Percentiles rank a stretch among this genome's conserved stretches.
phyloP scores from a whole-genome alignment of 35 echinoderm and acorn worm genomes.

The Heliocidaris erythrogramma region DNA sequence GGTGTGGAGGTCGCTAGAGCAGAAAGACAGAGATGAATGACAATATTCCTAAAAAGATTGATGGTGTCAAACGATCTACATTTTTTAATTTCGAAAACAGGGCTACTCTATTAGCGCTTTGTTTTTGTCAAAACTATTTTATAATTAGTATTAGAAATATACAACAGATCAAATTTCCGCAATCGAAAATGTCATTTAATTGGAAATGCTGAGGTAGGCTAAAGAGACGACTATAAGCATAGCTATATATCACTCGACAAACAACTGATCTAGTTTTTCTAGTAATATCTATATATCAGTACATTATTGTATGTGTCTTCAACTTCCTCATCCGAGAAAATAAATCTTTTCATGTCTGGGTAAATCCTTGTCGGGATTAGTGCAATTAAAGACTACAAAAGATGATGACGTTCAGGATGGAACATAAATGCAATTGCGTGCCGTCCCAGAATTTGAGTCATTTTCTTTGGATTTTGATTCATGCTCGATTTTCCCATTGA shows the following conservation, averaged over 20 bases:
- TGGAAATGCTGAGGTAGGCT: neutral
- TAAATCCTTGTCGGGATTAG: neutral
- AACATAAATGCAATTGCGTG: neutral
- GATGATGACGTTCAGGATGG: neutral
- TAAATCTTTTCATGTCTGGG: neutral
- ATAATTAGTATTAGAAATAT: neutral
- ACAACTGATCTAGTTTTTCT: neutral
- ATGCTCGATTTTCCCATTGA: neutral
- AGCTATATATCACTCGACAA: neutral
- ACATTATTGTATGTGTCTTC: neutral
- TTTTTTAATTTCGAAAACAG: neutral
- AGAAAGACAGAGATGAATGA: neutral
- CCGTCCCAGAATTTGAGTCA: neutral
- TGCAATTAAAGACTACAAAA: conserved; percentile 4
- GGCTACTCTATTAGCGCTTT: neutral
- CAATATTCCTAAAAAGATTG: neutral
- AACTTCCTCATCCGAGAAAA: neutral
- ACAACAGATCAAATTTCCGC: neutral
- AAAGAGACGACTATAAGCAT: neutral
- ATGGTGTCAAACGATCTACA: neutral
- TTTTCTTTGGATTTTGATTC: neutral
- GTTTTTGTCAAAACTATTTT: neutral
- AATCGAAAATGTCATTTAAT: neutral
- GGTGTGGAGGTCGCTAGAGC: too few relatives aligned
- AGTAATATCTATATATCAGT: neutral